These are phyloP conservation scores for Gari tellinella DNA, from an alignment of 2,888 invertebrate species.

Conservation along the genomic window DNA sequence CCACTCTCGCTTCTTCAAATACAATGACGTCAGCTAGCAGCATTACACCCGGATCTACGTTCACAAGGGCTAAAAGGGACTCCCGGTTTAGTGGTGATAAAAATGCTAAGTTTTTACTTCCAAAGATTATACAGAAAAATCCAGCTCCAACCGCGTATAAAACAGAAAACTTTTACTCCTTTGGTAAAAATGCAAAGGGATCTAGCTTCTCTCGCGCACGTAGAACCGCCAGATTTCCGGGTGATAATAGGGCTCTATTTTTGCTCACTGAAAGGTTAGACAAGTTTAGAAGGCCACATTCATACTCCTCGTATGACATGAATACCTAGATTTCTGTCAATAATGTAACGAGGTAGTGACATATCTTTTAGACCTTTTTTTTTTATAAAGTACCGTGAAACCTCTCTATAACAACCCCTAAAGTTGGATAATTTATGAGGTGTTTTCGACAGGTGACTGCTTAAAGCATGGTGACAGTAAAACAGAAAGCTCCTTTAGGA, in stretches of 20 bases:
- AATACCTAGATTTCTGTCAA: not conserved
- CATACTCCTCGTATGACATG: constrained; percentile 30
- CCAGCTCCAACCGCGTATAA: constrained; percentile 56
- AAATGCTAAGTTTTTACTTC: constrained; percentile 63
- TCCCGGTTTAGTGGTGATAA: constrained; percentile 54
- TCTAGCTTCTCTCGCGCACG: constrained; percentile 39
- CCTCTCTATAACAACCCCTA: too few relatives aligned
- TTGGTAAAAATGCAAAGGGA: constrained; percentile 37
- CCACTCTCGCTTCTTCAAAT: constrained; percentile 41
- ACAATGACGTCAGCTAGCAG: constrained; percentile 29
- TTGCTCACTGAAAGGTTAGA: constrained; percentile 55
- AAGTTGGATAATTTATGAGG: too few relatives aligned
- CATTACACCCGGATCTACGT: constrained; percentile 41
- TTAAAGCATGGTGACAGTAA: too few relatives aligned
- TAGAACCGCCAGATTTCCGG: constrained; percentile 52
- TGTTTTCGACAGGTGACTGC: too few relatives aligned
- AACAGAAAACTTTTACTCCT: constrained; percentile 27
- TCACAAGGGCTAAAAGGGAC: constrained; percentile 43
- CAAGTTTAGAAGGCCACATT: constrained; percentile 50
- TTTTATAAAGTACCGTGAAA: too few relatives aligned
- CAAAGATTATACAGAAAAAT: constrained; percentile 54
- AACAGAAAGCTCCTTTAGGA: too few relatives aligned
- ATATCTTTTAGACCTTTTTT: too few relatives aligned
- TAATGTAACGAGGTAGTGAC: too few relatives aligned
- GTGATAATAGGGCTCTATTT: constrained; percentile 52